Percentiles rank a stretch among this genome's conserved stretches.
Evolutionary conservation across 1,140 invertebrate genomes (phyloP).

Genomic region (Trachymyrmex cornetzi): DNA sequence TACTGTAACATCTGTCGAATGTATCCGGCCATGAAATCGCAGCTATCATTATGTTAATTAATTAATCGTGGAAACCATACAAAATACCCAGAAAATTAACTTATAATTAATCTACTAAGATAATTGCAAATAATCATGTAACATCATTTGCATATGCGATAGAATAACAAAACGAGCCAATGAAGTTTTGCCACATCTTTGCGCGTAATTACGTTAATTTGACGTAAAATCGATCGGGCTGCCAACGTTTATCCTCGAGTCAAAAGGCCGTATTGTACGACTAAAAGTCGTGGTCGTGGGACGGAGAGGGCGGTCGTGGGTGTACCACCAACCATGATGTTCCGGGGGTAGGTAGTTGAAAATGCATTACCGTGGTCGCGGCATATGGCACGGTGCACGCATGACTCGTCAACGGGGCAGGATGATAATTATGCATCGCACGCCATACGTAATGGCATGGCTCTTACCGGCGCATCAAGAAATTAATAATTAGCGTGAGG

Average conservation of each 20-base stretch:
- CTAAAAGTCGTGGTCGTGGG: slow-evolving; percentile 61
- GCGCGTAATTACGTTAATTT: slow-evolving; percentile 69
- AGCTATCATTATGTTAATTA: not conserved
- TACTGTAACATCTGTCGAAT: slow-evolving; percentile 28
- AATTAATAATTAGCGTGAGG: slow-evolving; percentile 86
- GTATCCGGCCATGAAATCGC: not conserved
- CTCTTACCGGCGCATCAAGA: slow-evolving; percentile 85
- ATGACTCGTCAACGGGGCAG: slow-evolving; percentile 82
- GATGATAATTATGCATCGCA: slow-evolving; percentile 86
- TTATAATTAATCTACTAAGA: not conserved
- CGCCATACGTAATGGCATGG: slow-evolving; percentile 84
- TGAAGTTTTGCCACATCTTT: slow-evolving; percentile 1
- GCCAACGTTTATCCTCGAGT: slow-evolving; percentile 46
- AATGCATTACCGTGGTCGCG: slow-evolving; percentile 84
- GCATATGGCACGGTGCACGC: slow-evolving; percentile 86
- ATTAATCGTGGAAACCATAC: not conserved
- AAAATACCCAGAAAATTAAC: not conserved
- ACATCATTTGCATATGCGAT: not conserved
- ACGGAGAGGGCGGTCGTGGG: slow-evolving; percentile 53
- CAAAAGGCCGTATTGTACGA: slow-evolving; percentile 62
- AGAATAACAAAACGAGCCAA: not conserved
- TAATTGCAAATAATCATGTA: not conserved
- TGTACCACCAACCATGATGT: slow-evolving; percentile 58
- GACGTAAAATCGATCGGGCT: slow-evolving; percentile 64
- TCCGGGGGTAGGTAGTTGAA: slow-evolving; percentile 80